A percentile compares a stretch with the other conserved stretches of the same genome.
phyloP scores from a whole-genome alignment of 92 coral and sea anemone species.

The Parazoanthus darwini region DNA sequence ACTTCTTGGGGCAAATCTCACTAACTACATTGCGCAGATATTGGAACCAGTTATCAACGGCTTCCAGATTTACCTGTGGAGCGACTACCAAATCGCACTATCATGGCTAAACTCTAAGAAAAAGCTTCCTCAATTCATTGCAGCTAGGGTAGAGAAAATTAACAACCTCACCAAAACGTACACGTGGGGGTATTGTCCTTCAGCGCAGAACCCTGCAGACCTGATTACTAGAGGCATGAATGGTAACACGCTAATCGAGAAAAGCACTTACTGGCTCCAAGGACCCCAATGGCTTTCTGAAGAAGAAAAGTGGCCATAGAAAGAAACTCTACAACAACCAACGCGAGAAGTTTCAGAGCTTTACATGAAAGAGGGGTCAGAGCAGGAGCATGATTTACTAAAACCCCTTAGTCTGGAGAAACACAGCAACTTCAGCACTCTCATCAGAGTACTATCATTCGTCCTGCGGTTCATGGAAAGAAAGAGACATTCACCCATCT shows the following conservation, averaged over 20 bases:
- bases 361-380: background rate
- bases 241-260: slow-evolving; percentile 22
- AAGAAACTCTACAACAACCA: slow-evolving; percentile 29
- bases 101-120: slow-evolving; percentile 25
- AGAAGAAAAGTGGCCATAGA: slow-evolving; percentile 10
- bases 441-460: too few relatives aligned
- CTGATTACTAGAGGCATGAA: slow-evolving; percentile 45
- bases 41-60: too few relatives aligned
- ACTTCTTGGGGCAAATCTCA: too few relatives aligned
- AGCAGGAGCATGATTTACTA: background rate
- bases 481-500: too few relatives aligned
- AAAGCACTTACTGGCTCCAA: slow-evolving; percentile 8
- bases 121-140: slow-evolving; percentile 26
- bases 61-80: slow-evolving; percentile 28
- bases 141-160: background rate
- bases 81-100: slow-evolving; percentile 56
- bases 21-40: too few relatives aligned
- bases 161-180: slow-evolving; percentile 10
- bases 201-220: slow-evolving; percentile 45
- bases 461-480: too few relatives aligned
- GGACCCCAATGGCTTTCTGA: slow-evolving; percentile 25
- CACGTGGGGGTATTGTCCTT: slow-evolving; percentile 45
- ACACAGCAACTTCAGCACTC: background rate
- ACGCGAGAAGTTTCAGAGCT: slow-evolving; percentile 16
- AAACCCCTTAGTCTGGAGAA: slow-evolving; percentile 31